These are phyloP conservation scores for Tetramorium bicarinatum DNA, from an alignment of 2,888 invertebrate species.

Conservation along the genomic window DNA sequence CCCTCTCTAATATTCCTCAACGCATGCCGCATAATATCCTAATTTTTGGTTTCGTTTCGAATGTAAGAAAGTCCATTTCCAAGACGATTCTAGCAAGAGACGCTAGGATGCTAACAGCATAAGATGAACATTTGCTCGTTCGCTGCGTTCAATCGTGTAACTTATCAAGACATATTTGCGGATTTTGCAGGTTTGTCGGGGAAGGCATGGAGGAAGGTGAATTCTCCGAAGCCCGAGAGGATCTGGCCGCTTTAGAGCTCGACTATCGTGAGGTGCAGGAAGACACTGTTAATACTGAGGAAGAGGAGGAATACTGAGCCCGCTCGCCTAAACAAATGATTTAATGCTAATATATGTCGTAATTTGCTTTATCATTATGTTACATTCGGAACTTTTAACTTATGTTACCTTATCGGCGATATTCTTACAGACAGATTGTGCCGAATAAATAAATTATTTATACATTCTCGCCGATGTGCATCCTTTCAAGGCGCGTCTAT, in stretches of 20 bases:
- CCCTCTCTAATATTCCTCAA: not conserved
- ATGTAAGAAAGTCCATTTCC: not conserved
- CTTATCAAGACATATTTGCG: not conserved
- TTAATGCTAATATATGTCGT: slow-evolving; percentile 30
- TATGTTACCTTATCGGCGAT: not conserved
- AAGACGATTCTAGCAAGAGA: not conserved
- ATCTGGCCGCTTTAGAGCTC: slow-evolving; percentile 80
- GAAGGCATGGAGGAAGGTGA: slow-evolving; percentile 82
- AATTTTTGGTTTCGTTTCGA: not conserved
- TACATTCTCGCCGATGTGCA: slow-evolving; percentile 20
- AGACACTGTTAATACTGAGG: slow-evolving; percentile 78
- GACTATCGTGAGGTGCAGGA: slow-evolving; percentile 82
- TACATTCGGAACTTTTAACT: not conserved
- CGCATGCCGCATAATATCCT: not conserved
- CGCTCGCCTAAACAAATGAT: not conserved
- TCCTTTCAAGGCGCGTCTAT: not conserved
- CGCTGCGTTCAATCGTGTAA: not conserved
- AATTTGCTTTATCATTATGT: not conserved
- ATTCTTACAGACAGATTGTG: not conserved
- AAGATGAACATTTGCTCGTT: not conserved
- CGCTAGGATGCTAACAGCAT: not conserved
- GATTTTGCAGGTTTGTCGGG: slow-evolving; percentile 77
- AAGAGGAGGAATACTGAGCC: slow-evolving; percentile 78
- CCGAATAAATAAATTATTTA: slow-evolving; percentile 42
- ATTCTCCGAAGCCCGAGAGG: slow-evolving; percentile 80